These are phyloP conservation scores for Falcaria lacertinaria DNA, from an alignment of 2,888 invertebrate species.

Conservation along the genomic window DNA sequence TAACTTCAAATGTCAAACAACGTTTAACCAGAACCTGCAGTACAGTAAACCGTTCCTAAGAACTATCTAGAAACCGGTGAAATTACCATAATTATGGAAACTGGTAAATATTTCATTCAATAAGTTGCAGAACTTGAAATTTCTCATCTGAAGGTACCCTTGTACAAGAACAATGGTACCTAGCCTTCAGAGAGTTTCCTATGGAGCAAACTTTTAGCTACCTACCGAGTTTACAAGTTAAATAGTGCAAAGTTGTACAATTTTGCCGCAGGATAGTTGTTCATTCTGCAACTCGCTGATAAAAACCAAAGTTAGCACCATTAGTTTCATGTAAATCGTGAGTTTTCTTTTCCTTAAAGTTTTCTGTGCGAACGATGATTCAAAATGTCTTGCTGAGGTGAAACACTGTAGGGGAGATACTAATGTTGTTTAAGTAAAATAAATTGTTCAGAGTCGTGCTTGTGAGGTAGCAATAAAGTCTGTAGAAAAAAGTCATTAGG, in stretches of 20 bases:
- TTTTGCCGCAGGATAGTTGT: constrained; percentile 52
- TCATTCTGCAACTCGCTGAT: constrained; percentile 35
- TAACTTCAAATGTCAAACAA: too few relatives aligned
- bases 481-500: too few relatives aligned
- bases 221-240: constrained; percentile 53
- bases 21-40: too few relatives aligned
- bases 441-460: background rate
- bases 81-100: background rate
- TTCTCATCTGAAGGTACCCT: constrained; percentile 26
- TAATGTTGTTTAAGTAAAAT: background rate
- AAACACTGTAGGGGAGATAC: background rate
- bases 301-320: constrained; percentile 34
- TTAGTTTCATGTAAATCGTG: constrained; percentile 38
- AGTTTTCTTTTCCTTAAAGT: constrained; percentile 20
- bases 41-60: too few relatives aligned
- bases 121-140: constrained; percentile 25
- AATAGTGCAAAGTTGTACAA: constrained; percentile 62
- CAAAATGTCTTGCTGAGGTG: constrained; percentile 5
- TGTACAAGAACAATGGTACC: constrained; percentile 27
- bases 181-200: constrained; percentile 40
- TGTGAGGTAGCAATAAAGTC: too few relatives aligned
- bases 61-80: too few relatives aligned
- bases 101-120: constrained; percentile 28
- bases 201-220: constrained; percentile 26
- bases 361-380: background rate